Conservation (phyloP, 2,797 vertebrate genomes). For the Pseudotriccus pelzelni region DNA sequence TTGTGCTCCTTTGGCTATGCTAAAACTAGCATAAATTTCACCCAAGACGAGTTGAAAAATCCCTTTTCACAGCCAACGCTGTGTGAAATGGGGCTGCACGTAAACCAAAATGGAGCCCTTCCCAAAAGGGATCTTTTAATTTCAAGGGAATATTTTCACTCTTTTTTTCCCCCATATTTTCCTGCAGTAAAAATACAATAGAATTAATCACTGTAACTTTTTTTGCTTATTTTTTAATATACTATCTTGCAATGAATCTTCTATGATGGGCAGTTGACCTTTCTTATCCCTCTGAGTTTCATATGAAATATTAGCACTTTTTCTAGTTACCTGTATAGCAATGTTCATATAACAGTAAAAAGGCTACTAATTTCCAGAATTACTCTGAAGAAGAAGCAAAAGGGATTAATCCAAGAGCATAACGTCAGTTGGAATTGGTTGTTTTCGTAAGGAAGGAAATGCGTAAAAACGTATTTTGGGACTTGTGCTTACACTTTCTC, state of each 20-base stretch:
- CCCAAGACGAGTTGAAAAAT: constrained; percentile 17
- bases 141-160: background rate
- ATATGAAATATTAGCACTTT: background rate
- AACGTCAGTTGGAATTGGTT: background rate
- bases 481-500: background rate
- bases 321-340: background rate
- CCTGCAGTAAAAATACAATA: background rate
- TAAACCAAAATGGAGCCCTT: background rate
- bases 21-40: constrained; percentile 12
- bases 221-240: background rate
- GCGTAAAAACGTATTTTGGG: background rate
- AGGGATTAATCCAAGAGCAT: background rate
- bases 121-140: background rate
- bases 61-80: background rate
- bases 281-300: background rate
- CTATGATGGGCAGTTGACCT: background rate
- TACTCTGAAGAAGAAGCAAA: background rate
- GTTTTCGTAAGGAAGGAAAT: background rate
- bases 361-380: background rate
- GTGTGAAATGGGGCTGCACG: background rate
- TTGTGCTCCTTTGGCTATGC: background rate
- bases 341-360: background rate
- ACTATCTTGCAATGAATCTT: background rate
- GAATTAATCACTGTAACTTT: background rate
- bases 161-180: background rate